Base-by-base conservation (phyloP, 2,113 vertebrate species). In the Aleadryas rufinucha region DNA sequence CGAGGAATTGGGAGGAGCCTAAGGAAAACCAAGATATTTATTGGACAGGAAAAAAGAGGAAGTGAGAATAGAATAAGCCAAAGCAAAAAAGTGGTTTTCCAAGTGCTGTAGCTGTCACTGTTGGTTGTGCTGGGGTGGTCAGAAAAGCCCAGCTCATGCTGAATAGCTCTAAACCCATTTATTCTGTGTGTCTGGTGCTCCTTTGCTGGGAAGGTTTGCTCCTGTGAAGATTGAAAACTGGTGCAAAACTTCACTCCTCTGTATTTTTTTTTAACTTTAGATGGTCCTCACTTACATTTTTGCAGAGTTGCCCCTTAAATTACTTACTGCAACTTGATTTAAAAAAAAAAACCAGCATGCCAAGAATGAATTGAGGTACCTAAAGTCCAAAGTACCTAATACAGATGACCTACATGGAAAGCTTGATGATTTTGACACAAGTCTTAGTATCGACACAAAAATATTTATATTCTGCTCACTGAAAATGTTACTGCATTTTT, bases 1-100 rank as follows among this genome's bases (percentile, higher is more conserved):
- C 0, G 0, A 49, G 24, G 54, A 69, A 63, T 4, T 30, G 33
- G 64, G 45, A 80, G 30, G 23, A 83, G 37, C 3, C 0, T 60
- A 44, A 78, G 71, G 39, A 74, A 78, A 37, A 33, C 26, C 9
- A 31, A 70, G 4, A 13, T 42, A 33, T 33, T 35, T 35, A 23
- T 68, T 54, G 27, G 56, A 35, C 12, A 37, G 37, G n/a, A 61
- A 76, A 69, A 42, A 26, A 75, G 35, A 77, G 22, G 6, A 45
- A 77, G 11, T 44, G 27, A 72, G 33, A 89, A 30, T 4, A 76
- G 26, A 87, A 8, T 69, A 47, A 63, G 23, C 22, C 39, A 41
- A 39, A 76, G 70, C 14, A 50, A 59, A 50, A 13, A 80, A 30
- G 5, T 15, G 9, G 12, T 37, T 87, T 82, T 94, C 28, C 7